These are phyloP conservation scores for Lasioglossum malachurum DNA, from an alignment of 2,888 invertebrate species.

Conservation along the genomic window DNA sequence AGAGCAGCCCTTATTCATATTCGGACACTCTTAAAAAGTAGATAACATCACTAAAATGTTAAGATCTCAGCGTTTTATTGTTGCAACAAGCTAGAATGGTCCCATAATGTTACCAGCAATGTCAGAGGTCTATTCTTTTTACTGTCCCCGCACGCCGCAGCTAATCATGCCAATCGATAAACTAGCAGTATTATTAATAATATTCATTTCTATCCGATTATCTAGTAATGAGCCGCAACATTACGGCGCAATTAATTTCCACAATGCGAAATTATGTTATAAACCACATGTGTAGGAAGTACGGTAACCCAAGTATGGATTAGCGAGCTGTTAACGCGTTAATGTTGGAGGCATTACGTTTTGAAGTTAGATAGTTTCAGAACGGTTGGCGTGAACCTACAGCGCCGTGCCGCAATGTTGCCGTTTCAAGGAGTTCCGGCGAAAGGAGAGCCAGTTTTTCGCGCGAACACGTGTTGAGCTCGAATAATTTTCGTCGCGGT, in stretches of 20 bases:
- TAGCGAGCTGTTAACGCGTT: background rate
- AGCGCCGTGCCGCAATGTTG: background rate
- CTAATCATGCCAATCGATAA: too few species aligned
- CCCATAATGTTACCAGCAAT: background rate
- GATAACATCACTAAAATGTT: background rate
- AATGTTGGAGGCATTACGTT: background rate
- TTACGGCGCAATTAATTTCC: background rate
- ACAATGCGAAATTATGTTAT: background rate
- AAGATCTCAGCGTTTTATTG: background rate
- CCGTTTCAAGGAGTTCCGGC: background rate
- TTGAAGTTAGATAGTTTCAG: background rate
- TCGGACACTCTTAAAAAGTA: too few species aligned
- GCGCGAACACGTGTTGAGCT: background rate
- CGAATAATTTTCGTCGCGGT: background rate
- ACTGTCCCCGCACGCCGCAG: too few species aligned
- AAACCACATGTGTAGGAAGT: background rate
- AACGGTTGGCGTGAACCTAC: slow-evolving; percentile 2
- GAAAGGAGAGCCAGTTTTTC: slow-evolving; percentile 3
- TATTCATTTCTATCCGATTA: background rate
- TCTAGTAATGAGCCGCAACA: background rate
- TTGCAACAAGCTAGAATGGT: background rate
- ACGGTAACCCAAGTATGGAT: background rate
- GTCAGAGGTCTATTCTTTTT: too few species aligned
- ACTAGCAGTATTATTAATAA: background rate
- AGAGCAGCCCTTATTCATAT: too few species aligned